Conservation (phyloP, 1,140 invertebrate species). For the Procambarus virginalis region DNA sequence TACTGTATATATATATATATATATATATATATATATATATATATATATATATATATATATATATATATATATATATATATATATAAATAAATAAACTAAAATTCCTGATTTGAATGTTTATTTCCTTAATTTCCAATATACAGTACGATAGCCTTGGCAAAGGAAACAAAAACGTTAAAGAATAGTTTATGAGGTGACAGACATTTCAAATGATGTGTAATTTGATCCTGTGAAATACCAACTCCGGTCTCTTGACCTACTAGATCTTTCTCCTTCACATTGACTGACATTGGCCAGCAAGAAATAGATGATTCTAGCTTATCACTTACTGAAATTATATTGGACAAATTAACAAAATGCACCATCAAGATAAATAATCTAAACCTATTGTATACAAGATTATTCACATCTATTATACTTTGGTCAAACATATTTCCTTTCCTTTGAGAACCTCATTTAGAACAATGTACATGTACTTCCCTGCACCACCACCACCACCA, state of each 20-base stretch:
- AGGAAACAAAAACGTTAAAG: too few species aligned
- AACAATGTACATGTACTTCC: too few species aligned
- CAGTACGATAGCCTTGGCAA: too few species aligned
- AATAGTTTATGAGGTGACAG: too few species aligned
- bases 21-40: slow-evolving; percentile 15
- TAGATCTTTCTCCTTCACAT: too few species aligned
- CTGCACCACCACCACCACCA: neutral
- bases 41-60: neutral
- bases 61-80: neutral
- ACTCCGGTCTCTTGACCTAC: too few species aligned
- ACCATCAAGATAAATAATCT: neutral
- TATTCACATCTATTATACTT: neutral
- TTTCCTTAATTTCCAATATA: too few species aligned
- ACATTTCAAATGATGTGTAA: neutral
- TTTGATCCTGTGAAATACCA: too few species aligned
- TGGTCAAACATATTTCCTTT: neutral
- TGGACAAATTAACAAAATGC: neutral
- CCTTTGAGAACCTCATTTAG: neutral
- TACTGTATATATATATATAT: too few species aligned
- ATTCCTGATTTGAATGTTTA: neutral
- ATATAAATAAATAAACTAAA: neutral
- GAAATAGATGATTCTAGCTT: neutral
- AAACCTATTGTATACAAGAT: neutral
- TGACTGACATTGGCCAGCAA: neutral
- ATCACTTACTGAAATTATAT: neutral